Percentiles rank a stretch among this genome's conserved stretches.
phyloP scores from a whole-genome alignment of 2,888 invertebrate genomes.

The Argyresthia albistria region DNA sequence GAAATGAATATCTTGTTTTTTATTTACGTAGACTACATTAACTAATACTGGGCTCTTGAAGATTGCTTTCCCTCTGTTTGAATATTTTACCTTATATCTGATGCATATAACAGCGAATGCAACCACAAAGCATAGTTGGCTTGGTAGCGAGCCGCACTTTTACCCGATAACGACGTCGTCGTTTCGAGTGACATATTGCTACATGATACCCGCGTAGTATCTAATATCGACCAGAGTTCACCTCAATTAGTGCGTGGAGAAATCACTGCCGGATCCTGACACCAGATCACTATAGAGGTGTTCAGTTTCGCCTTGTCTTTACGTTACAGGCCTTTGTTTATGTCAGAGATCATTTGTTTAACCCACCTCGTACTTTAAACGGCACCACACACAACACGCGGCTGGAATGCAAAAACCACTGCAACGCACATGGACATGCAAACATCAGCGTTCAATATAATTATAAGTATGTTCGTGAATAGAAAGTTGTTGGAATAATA shows the following conservation, averaged over 20 bases:
- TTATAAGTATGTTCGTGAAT: conserved; percentile 18
- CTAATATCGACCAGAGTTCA: conserved; percentile 33
- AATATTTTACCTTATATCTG: too few relatives aligned
- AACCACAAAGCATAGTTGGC: conserved; percentile 5
- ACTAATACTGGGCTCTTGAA: too few relatives aligned
- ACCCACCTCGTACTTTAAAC: too few relatives aligned
- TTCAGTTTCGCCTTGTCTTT: background rate
- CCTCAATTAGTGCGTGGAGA: conserved; percentile 50
- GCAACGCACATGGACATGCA: background rate
- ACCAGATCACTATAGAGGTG: background rate
- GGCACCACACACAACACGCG: too few relatives aligned
- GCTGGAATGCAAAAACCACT: too few relatives aligned
- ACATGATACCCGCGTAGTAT: conserved; percentile 48
- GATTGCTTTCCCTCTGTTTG: too few relatives aligned
- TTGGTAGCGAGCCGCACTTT: background rate
- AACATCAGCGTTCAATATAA: background rate
- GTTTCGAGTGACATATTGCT: conserved; percentile 51
- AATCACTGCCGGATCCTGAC: conserved; percentile 21
- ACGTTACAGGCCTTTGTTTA: background rate
- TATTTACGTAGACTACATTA: too few relatives aligned
- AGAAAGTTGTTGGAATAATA: conserved; percentile 57
- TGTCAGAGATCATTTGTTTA: too few relatives aligned
- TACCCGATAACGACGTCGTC: conserved; percentile 8
- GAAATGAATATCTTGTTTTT: too few relatives aligned
- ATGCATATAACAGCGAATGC: too few relatives aligned